Base-by-base conservation (phyloP, 2,113 vertebrate genomes). In the Arizona elegans region DNA sequence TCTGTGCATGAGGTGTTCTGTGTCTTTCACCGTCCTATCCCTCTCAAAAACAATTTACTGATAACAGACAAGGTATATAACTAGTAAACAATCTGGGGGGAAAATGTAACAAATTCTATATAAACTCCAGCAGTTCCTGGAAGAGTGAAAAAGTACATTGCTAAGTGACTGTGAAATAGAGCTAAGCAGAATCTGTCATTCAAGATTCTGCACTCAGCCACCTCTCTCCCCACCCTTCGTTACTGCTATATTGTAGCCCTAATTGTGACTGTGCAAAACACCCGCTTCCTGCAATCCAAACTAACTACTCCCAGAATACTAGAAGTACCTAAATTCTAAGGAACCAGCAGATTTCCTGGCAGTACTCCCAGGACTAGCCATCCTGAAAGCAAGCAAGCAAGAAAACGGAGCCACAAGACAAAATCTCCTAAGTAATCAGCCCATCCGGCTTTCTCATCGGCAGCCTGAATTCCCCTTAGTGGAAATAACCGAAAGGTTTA, bases 401-500 rank as follows among this genome's bases (percentile, higher is more conserved):
- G 23, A 75, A 75, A 75, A 88, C 21, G 47, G 15, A 0, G 26
- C 21, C 5, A 15, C 65, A 81, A 62, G 47, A 70, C 29, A 53
- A 47, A 85, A 54, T 59, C 10, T 38, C n/a, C 23, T 4, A 90
- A 93, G 33, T 17, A 54, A 88, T 50, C 13, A 21, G 33, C 17
- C 23, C 17, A n/a, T 55, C 7, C 33, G 23, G 88, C 43, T 90
- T 87, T 81, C 91, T 65, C 52, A 29, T 13, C 75, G 6, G 7
- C 54, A 55, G 90, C 86, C 86, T 93, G 86, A 93, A 87, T 81
- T 70, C 59, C 89, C 92, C 89, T 88, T 24, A 4, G 52, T 87
- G 21, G 93, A 89, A 93, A 93, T 59, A 91, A 85, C 90, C 55
- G 19, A 29, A 75, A 88, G 62, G 90, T 65, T 29, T 8, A 86